Evolutionary conservation across 2,113 vertebrate species (phyloP), one percentile per base, ranked within the genome.

Genomic region (Heterotilapia buettikoferi): DNA sequence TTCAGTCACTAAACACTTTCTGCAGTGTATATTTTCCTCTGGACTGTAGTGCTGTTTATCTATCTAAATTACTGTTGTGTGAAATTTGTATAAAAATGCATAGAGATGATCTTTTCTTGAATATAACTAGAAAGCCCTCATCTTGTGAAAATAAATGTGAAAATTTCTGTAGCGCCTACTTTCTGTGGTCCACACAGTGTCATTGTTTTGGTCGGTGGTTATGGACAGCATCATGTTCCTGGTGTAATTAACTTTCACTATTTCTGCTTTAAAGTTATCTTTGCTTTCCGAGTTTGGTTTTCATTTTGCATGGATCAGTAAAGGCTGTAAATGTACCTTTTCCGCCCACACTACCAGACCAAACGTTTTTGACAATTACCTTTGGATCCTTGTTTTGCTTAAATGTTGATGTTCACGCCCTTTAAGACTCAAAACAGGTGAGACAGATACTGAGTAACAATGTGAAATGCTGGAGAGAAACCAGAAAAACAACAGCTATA

Each of bases 1-100:
- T 40, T 11, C 4, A 13, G 19, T 71, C 1, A 0, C n/a, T 40
- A 21, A 21, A 38, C 11, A 68, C 19, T 13, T 40, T 2, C 1
- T 40, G 36, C 66, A 43, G 36, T 71, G 7, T n/a, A 36, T 38
- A 38, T n/a, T 71, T 71, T 71, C n/a, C 36, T 43, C 36, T 71
- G 66, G n/a, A 24, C 12, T 71, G 12, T 43, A 71, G 36, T 4
- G 66, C 66, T 9, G 12, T 43, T 71, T 43, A 16, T 43, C 66
- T 43, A 71, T 43, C 66, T 71, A 71, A 24, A 71, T 71, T 16
- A 40, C 7, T 40, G n/a, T 43, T 21, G 36, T 24, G 63, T 71
- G 63, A 43, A 40, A 71, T 71, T 68, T 68, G 61, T 7, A 66
- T 36, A 66, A 66, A 21, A 24, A 16, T 0, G 0, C n/a, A 71